phyloP scores from a whole-genome alignment of 2,888 invertebrate genomes.

The Caenorhabditis uteleia region DNA sequence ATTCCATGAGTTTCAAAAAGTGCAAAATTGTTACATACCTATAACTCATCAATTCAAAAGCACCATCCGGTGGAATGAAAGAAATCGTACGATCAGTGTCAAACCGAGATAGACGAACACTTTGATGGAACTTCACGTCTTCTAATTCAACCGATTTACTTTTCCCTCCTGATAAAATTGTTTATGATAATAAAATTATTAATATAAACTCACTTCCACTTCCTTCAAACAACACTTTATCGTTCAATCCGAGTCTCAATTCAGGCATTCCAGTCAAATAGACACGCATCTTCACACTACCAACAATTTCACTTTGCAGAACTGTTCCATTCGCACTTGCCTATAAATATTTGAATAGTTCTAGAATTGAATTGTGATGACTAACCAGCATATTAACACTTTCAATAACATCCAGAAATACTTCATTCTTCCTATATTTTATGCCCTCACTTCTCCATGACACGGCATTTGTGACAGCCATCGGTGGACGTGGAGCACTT shows the following conservation, averaged over 20 bases:
- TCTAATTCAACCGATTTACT: slow-evolving; percentile 97
- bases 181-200: slow-evolving; percentile 4
- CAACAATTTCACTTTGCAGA: slow-evolving; percentile 93
- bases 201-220: slow-evolving; percentile 76
- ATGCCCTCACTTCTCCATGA: slow-evolving; percentile 97
- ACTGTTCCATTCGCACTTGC: slow-evolving; percentile 97
- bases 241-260: slow-evolving; percentile 90
- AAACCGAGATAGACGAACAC: slow-evolving; percentile 84
- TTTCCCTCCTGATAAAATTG: slow-evolving; percentile 75
- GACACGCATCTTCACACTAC: slow-evolving; percentile 97
- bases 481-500: slow-evolving; percentile 87
- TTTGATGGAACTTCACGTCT: slow-evolving; percentile 98
- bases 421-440: slow-evolving; percentile 98
- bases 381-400: slow-evolving; percentile 87
- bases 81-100: slow-evolving; percentile 91
- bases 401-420: slow-evolving; percentile 97
- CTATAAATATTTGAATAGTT: slow-evolving; percentile 55
- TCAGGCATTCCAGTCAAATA: slow-evolving; percentile 99
- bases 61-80: slow-evolving; percentile 98
- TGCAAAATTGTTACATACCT: slow-evolving; percentile 45
- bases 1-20: neutral
- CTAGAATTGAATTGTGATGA: slow-evolving; percentile 10
- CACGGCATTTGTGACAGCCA: slow-evolving; percentile 98
- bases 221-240: slow-evolving; percentile 94
- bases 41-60: slow-evolving; percentile 86